phyloP scores from a whole-genome alignment of 2,888 invertebrate species.

The Luperina testacea region DNA sequence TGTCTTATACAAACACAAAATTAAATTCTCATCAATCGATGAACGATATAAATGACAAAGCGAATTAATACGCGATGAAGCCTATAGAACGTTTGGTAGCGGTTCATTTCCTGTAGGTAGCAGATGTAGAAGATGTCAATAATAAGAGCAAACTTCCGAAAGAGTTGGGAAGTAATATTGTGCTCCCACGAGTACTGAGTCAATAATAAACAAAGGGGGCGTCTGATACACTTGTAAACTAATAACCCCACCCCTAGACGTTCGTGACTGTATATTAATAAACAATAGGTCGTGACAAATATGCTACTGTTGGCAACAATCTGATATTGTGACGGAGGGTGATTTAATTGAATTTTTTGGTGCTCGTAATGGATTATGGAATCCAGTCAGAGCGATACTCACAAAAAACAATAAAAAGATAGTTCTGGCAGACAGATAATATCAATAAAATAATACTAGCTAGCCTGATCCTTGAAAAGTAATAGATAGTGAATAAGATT shows the following conservation, averaged over 20 bases:
- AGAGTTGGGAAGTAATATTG: constrained; percentile 88
- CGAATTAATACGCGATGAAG: constrained; percentile 77
- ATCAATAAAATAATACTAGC: not conserved
- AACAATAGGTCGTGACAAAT: constrained; percentile 81
- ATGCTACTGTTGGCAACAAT: constrained; percentile 73
- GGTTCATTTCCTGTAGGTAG: constrained; percentile 83
- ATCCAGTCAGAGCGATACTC: constrained; percentile 23
- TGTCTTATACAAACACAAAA: constrained; percentile 58
- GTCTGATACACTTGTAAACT: constrained; percentile 90
- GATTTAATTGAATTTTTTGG: constrained; percentile 78
- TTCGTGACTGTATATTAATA: constrained; percentile 82
- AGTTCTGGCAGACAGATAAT: not conserved
- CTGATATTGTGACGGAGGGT: constrained; percentile 70
- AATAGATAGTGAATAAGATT: not conserved
- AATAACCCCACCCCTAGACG: constrained; percentile 84
- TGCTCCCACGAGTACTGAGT: constrained; percentile 79
- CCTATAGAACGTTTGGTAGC: constrained; percentile 76
- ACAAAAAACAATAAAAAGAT: not conserved
- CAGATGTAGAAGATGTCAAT: constrained; percentile 88
- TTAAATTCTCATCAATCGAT: constrained; percentile 63
- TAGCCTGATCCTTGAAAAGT: not conserved
- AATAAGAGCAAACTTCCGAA: constrained; percentile 89
- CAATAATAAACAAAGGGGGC: constrained; percentile 89
- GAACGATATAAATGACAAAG: constrained; percentile 70
- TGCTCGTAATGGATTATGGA: constrained; percentile 29